Conservation (phyloP, 2,888 invertebrate species). For the Brachycybe producta region DNA sequence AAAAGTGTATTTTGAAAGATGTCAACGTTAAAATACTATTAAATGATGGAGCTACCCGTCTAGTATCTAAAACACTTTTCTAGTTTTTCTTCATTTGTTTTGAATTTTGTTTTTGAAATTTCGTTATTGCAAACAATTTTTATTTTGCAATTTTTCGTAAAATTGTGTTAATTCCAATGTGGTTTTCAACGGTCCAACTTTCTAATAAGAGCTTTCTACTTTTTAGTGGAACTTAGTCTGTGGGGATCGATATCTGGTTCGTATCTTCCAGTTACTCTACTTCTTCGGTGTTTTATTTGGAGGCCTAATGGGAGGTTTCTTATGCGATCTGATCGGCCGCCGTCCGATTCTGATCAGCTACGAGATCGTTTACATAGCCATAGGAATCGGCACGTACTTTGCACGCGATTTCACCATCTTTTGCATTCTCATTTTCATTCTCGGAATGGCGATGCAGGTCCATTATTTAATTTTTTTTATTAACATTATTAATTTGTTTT, state of each 20-base stretch:
- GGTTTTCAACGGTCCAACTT: too few relatives aligned
- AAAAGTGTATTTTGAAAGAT: too few relatives aligned
- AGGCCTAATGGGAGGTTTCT: conserved; percentile 1
- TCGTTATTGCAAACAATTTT: too few relatives aligned
- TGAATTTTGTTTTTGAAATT: too few relatives aligned
- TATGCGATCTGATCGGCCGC: conserved; percentile 9
- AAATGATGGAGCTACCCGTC: too few relatives aligned
- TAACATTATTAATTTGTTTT: neutral
- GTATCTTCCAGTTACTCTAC: conserved; percentile 5
- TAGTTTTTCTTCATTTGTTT: too few relatives aligned
- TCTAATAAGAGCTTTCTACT: neutral
- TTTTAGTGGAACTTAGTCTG: conserved; percentile 12
- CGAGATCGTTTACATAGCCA: neutral
- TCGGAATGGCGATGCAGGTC: conserved; percentile 10
- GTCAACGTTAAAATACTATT: too few relatives aligned
- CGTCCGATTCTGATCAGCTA: neutral
- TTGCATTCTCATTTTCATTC: conserved; percentile 2
- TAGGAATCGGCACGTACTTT: conserved; percentile 4
- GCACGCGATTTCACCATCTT: neutral
- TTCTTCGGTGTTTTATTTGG: conserved; percentile 8
- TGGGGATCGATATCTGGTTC: conserved; percentile 10
- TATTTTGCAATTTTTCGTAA: too few relatives aligned
- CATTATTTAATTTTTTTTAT: neutral
- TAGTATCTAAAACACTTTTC: too few relatives aligned
- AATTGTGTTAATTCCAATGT: too few relatives aligned